Evolutionary conservation across 2,797 vertebrate species (phyloP), one percentile per base, ranked within the genome.

Genomic region (Rhinatrema bivittatum): DNA sequence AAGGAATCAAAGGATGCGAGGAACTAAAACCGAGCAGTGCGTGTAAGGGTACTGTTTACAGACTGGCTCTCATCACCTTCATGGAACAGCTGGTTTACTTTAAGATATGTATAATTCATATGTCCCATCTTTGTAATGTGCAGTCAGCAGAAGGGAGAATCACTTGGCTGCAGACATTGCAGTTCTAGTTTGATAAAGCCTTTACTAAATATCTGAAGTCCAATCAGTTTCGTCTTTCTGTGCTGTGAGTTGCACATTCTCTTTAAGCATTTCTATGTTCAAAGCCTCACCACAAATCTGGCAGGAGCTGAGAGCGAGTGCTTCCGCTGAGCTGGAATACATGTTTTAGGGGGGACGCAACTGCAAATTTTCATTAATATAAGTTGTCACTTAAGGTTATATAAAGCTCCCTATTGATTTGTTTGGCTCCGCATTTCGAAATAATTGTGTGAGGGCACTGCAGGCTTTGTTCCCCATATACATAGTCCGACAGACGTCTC

Each of bases 81-180:
- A 50, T 50, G 34, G 47, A 50, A 34, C 34, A 50, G 47, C 50
- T 50, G 50, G 50, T 50, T 50, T 50, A 50, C 47, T 50, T 50
- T 7, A 51, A 49, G 17, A 65, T 73, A 64, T 61, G 40, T 22
- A 65, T 50, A 38, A 50, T 50, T 50, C 33, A 50, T 50, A 68
- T 52, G 14, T 24, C 50, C 26, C 8, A 30, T 28, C 3, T 45
- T 64, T n/a, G 34, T 32, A 48, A 19, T 27, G 33, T 31, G 2
- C 25, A 60, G 29, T 63, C 47, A 27, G 23, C 46, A 20, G 25
- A 51, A 40, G 23, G 29, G 25, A 30, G 48, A 25, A 29, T 38
- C 47, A 60, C 55, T 49, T 65, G 39, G 34, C 65, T 34, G 34
- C 21, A 55, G 32, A 39, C 64, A 52, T 48, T 53, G 20, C 28